Percentiles rank a stretch among this genome's conserved stretches.
phyloP scores from a whole-genome alignment of 2,113 vertebrate species.

The Reinhardtius hippoglossoides region DNA sequence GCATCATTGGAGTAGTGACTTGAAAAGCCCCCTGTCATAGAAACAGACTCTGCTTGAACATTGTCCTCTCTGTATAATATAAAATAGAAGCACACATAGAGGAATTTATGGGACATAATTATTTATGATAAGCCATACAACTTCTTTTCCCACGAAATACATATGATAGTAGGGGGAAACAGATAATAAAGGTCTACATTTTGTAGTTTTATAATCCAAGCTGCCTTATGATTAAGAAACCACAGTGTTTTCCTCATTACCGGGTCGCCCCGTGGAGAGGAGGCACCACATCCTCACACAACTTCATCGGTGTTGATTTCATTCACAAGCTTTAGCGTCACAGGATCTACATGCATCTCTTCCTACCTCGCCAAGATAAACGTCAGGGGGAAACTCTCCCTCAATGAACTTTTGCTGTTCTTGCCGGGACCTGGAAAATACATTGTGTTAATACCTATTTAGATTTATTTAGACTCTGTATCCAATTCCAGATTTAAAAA shows the following conservation, averaged over 20 bases:
- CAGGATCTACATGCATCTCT: slow-evolving; percentile 44
- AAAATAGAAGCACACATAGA: slow-evolving; percentile 27
- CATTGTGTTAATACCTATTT: slow-evolving; percentile 26
- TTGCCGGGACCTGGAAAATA: slow-evolving; percentile 44
- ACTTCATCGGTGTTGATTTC: slow-evolving; percentile 41
- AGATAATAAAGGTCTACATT: slow-evolving; percentile 18
- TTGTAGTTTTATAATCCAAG: slow-evolving; percentile 34
- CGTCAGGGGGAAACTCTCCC: slow-evolving; percentile 33
- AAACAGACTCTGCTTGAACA: slow-evolving; percentile 23
- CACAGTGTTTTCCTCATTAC: slow-evolving; percentile 41
- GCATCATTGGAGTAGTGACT: slow-evolving; percentile 33
- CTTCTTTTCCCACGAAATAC: slow-evolving; percentile 23
- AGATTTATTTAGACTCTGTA: slow-evolving; percentile 27
- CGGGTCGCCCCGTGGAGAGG: neutral
- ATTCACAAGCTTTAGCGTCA: slow-evolving; percentile 31
- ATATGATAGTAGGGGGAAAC: slow-evolving; percentile 15
- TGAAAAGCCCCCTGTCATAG: slow-evolving; percentile 23
- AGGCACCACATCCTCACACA: slow-evolving; percentile 16
- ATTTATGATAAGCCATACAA: slow-evolving; percentile 39
- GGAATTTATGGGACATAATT: slow-evolving; percentile 15
- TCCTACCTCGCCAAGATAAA: slow-evolving; percentile 66
- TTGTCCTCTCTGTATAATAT: slow-evolving; percentile 26
- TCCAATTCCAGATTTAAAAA: slow-evolving; percentile 20
- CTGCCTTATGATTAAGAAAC: slow-evolving; percentile 26
- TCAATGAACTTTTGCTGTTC: slow-evolving; percentile 42